Evolutionary conservation across 2,797 vertebrate species (phyloP).

Genomic region (Potorous gilbertii): DNA sequence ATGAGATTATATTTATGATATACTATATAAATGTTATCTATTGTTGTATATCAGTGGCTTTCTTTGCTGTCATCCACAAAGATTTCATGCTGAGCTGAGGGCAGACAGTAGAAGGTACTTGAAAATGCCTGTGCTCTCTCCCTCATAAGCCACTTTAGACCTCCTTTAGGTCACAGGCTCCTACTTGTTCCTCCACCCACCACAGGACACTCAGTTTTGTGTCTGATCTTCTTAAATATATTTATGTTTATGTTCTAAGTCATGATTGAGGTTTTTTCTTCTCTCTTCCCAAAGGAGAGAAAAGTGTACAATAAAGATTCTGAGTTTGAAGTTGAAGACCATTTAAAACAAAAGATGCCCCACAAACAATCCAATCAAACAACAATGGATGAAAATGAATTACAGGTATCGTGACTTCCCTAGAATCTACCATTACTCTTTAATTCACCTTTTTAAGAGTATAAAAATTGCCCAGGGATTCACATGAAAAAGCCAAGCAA

Average conservation of each 20-base stretch:
- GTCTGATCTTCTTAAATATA: neutral
- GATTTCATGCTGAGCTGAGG: neutral
- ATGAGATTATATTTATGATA: neutral
- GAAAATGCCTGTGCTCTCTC: neutral
- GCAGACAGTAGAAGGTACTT: neutral
- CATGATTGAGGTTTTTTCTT: neutral
- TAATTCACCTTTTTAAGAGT: neutral
- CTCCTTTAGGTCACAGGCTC: neutral
- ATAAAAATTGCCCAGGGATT: neutral
- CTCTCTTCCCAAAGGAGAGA: neutral
- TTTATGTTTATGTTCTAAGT: neutral
- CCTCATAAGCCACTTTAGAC: neutral
- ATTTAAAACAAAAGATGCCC: neutral
- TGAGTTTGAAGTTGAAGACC: neutral
- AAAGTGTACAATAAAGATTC: neutral
- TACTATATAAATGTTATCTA: neutral
- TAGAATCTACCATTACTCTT: neutral
- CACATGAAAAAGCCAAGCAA: neutral
- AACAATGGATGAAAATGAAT: neutral
- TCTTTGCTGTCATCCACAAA: neutral
- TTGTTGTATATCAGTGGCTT: neutral
- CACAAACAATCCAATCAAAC: neutral
- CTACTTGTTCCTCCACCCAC: neutral
- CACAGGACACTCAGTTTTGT: neutral
- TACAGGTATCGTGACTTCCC: neutral